These are phyloP conservation scores for Alcis repandata DNA, from an alignment of 2,888 invertebrate genomes.

Conservation along the genomic window DNA sequence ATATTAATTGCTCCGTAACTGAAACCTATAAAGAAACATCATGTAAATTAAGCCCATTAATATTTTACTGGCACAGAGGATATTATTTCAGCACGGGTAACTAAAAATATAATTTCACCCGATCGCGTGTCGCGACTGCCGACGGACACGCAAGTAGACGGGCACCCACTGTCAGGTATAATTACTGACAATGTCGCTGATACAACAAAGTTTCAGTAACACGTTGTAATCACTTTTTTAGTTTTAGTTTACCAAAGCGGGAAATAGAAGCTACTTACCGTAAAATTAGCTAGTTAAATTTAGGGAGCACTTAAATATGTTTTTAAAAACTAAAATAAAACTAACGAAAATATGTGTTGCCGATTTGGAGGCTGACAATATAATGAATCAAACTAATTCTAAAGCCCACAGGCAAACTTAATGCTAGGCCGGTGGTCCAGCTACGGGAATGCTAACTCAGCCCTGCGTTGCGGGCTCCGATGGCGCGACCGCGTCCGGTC, in stretches of 20 bases:
- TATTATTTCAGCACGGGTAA: slow-evolving; percentile 59
- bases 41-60: slow-evolving; percentile 58
- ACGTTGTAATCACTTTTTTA: neutral
- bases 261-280: no score
- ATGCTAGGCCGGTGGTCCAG: no score
- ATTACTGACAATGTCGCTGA: slow-evolving; percentile 17
- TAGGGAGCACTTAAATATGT: no score
- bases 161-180: slow-evolving; percentile 15
- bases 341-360: no score
- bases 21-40: slow-evolving; percentile 58
- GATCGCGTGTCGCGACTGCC: slow-evolving; percentile 66
- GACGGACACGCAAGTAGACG: slow-evolving; percentile 58
- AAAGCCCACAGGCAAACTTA: no score
- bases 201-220: slow-evolving; percentile 13
- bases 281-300: no score
- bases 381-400: no score
- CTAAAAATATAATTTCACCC: slow-evolving; percentile 63
- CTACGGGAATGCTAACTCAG: no score
- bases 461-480: no score
- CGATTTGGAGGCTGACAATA: no score
- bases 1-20: slow-evolving; percentile 35
- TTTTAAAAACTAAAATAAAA: no score
- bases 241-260: neutral
- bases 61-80: slow-evolving; percentile 57
- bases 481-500: no score